Conservation (phyloP, 2,113 vertebrate species). For the Xerus inauris region DNA sequence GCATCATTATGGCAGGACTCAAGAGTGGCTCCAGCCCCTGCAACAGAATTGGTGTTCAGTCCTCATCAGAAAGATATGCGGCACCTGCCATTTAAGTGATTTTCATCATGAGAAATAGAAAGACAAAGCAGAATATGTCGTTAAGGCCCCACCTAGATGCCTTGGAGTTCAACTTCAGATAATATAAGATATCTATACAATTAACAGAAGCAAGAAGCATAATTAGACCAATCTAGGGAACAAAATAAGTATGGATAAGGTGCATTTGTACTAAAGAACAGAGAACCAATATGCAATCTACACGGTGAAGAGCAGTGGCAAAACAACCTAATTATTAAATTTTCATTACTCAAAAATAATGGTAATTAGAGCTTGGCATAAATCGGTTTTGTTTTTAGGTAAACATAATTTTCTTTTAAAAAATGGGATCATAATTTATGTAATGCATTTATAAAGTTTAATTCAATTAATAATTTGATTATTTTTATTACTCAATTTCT, state of each 20-base stretch:
- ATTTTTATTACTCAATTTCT: neutral
- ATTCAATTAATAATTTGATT: neutral
- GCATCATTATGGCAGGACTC: neutral
- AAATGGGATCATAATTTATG: neutral
- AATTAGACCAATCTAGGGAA: neutral
- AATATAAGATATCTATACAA: neutral
- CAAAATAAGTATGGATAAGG: too few species aligned
- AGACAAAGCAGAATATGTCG: neutral
- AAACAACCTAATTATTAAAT: neutral
- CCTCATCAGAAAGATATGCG: neutral
- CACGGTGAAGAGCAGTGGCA: neutral
- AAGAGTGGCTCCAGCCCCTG: neutral
- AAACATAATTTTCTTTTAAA: neutral
- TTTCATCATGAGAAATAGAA: slow-evolving; percentile 39
- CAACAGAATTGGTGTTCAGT: neutral
- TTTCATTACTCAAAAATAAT: neutral
- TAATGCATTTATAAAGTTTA: neutral
- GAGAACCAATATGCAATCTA: too few species aligned
- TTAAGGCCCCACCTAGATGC: neutral
- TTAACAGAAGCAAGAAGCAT: neutral
- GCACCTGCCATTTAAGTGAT: neutral
- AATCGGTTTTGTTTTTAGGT: neutral
- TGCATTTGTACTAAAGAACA: neutral
- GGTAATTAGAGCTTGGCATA: neutral
- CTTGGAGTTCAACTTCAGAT: neutral